Evolutionary conservation across 2,797 vertebrate species (phyloP).

Genomic region (Siniperca undulata): DNA sequence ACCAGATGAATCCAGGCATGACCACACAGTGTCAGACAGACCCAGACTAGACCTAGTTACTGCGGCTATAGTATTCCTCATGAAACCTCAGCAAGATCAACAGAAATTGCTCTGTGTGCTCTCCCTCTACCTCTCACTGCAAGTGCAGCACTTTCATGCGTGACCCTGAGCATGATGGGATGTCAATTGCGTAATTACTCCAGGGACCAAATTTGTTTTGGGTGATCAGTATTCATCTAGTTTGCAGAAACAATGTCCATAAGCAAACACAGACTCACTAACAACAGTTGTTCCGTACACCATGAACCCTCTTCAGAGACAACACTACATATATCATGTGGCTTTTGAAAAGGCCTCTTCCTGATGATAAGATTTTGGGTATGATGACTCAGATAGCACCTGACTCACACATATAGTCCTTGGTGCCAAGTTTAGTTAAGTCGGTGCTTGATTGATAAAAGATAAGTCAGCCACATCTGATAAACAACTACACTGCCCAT

Average conservation of each 20-base stretch:
- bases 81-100: conserved; percentile 17
- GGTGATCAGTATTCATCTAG: background rate
- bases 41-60: background rate
- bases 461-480: background rate
- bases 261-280: background rate
- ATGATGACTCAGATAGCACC: conserved; percentile 26
- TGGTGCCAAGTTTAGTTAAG: conserved; percentile 10
- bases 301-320: background rate
- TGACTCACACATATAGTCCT: conserved; percentile 3
- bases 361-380: background rate
- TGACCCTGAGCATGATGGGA: background rate
- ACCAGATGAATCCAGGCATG: conserved; percentile 3
- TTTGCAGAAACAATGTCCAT: background rate
- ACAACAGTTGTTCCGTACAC: background rate
- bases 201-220: background rate
- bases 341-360: background rate
- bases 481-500: background rate
- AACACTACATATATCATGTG: background rate
- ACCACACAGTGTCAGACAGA: background rate
- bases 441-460: background rate
- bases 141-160: background rate
- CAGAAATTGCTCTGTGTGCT: background rate
- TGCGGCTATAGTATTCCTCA: background rate
- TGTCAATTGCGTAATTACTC: conserved; percentile 6
- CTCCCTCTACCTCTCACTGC: background rate